Evolutionary conservation across 2,797 vertebrate species (phyloP), one percentile per base, ranked within the genome.

Genomic region (Galaxias olidus): DNA sequence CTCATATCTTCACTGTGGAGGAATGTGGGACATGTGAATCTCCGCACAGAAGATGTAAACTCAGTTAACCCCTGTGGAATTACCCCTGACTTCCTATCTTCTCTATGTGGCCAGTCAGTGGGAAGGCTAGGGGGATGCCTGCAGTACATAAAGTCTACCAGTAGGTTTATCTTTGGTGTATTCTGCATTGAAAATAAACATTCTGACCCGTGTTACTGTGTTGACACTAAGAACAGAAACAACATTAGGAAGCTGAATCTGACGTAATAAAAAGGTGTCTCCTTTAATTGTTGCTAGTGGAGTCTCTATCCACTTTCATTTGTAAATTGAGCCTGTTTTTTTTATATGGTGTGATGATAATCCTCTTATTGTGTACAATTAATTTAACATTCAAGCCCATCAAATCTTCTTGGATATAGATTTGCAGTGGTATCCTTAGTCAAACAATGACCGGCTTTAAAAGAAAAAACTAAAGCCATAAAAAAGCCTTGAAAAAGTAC

Each of bases 291-390:
- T n/a, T 15, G 49, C 10, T 18, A 62, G 40, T 44, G 47, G 20
- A 20, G 54, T 47, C 60, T 57, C 18, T 67, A 62, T 52, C 68
- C 43, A 57, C 52, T 66, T 59, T 79, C 78, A 86, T 87, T 81
- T 87, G 76, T 71, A 65, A 86, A 84, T 88, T 83, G 80, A 73
- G 73, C 61, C 63, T 79, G 68, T 81, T 79, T 61, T 66, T 14
- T 14, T 6, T 17, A 4, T 17, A 51, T 50, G 60, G 65, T 18
- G 14, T 56, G 59, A 71, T 56, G 59, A 71, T 87, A 85, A 87
- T 83, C 72, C 77, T 65, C 59, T 68, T 78, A 30, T 30, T 63
- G 18, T 73, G 67, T 70, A 73, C 61, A 51, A 15, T 75, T 73
- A 74, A 78, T 59, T 57, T 48, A 65, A 9, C 18, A 14, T 61